Percentiles rank a stretch among this genome's conserved stretches.
Evolutionary conservation across 92 coral and sea anemone genomes (phyloP).

Genomic region (Micromussa lordhowensis): DNA sequence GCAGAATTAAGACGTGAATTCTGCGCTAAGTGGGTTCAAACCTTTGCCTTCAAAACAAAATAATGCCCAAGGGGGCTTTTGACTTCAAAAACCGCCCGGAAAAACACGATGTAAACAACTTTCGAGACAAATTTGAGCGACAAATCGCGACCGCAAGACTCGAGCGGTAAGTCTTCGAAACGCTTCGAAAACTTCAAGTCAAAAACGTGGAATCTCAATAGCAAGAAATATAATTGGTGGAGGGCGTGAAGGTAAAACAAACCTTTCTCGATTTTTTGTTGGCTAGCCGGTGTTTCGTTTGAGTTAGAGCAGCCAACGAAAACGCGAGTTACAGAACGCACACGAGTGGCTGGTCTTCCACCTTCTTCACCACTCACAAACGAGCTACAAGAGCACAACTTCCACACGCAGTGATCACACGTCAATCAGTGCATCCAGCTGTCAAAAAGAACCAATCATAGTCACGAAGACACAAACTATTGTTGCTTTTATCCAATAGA

Average conservation of each 20-base stretch:
- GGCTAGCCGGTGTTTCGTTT: constrained; percentile 99
- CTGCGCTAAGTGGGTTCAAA: not conserved
- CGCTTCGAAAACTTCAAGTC: constrained; percentile 42
- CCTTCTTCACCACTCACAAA: constrained; percentile 99
- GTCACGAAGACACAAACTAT: not conserved
- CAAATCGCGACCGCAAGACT: constrained; percentile 42
- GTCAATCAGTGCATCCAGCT: constrained; percentile 80
- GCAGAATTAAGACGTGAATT: constrained; percentile 24
- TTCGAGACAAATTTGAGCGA: constrained; percentile 5
- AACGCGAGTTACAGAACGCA: constrained; percentile 97
- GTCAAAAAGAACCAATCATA: constrained; percentile 75
- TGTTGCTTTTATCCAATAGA: constrained; percentile 70
- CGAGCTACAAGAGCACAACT: constrained; percentile 86
- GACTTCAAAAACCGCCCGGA: constrained; percentile 32
- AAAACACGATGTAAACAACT: constrained; percentile 44
- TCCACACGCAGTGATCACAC: constrained; percentile 81
- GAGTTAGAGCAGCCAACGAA: constrained; percentile 99
- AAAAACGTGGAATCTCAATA: constrained; percentile 73
- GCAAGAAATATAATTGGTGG: constrained; percentile 98
- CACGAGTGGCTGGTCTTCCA: constrained; percentile 94
- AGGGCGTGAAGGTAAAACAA: constrained; percentile 99
- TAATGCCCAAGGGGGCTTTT: constrained; percentile 41
- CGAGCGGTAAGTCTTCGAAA: constrained; percentile 34
- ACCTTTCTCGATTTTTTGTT: constrained; percentile 99
- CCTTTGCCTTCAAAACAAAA: constrained; percentile 49